Percentiles rank a stretch among this genome's conserved stretches.
These are phyloP conservation scores for Orchestia grillus DNA, from an alignment of 1,140 invertebrate species.

Conservation along the genomic window DNA sequence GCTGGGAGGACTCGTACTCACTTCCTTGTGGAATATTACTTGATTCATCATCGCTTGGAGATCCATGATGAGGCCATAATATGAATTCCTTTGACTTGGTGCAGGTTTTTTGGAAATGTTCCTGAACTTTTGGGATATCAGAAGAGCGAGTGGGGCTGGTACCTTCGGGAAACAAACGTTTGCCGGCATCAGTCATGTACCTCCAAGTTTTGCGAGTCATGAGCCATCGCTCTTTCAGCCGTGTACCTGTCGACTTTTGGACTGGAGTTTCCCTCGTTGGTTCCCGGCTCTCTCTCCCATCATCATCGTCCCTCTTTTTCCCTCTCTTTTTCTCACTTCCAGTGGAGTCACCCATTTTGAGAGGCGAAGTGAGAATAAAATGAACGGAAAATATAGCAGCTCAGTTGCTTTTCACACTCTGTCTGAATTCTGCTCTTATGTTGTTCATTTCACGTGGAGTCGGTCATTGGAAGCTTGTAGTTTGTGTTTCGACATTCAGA, in stretches of 20 bases:
- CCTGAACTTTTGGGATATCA: slow-evolving; percentile 83
- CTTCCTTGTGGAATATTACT: not conserved
- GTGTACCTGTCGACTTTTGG: slow-evolving; percentile 61
- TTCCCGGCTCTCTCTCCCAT: slow-evolving; percentile 52
- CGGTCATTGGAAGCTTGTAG: not conserved
- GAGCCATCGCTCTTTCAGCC: slow-evolving; percentile 81
- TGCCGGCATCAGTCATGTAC: slow-evolving; percentile 90
- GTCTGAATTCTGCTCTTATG: not conserved
- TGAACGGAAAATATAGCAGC: slow-evolving; percentile 45
- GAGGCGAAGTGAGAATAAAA: slow-evolving; percentile 35
- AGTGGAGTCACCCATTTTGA: slow-evolving; percentile 52
- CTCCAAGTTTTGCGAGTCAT: slow-evolving; percentile 89
- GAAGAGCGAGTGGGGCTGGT: slow-evolving; percentile 76
- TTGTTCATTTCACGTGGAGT: not conserved
- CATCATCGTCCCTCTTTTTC: slow-evolving; percentile 53
- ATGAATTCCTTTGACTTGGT: slow-evolving; percentile 82
- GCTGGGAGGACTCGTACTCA: not conserved
- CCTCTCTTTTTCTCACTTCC: slow-evolving; percentile 54
- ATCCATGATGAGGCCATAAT: slow-evolving; percentile 75
- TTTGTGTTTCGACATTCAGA: not conserved
- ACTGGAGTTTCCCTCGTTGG: not conserved
- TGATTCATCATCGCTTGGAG: slow-evolving; percentile 12
- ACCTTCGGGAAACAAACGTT: slow-evolving; percentile 82
- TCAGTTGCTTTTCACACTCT: slow-evolving; percentile 57
- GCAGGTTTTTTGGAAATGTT: slow-evolving; percentile 87